Evolutionary conservation across 2,113 vertebrate genomes (phyloP).

Genomic region (Kobus ellipsiprymnus): DNA sequence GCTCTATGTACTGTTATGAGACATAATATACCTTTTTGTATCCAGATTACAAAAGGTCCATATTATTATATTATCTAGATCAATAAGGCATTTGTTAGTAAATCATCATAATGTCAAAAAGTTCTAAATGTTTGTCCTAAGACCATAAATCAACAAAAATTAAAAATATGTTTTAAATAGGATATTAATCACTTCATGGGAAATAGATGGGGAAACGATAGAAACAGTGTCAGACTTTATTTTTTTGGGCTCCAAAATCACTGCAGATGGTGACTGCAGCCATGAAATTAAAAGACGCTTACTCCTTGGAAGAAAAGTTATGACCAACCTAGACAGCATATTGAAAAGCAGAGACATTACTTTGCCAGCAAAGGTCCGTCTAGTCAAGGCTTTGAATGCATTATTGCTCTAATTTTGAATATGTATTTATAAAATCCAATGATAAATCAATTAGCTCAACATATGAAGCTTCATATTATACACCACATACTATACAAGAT

Average conservation of each 20-base stretch:
- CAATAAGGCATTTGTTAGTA: not conserved
- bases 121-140: not conserved
- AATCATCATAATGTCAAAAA: not conserved
- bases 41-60: not conserved
- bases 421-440: not conserved
- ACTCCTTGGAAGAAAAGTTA: too few relatives aligned
- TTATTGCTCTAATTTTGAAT: not conserved
- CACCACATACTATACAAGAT: not conserved
- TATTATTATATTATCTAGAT: not conserved
- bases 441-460: not conserved
- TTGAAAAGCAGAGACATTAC: too few relatives aligned
- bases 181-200: not conserved
- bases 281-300: too few relatives aligned
- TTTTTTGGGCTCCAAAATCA: too few relatives aligned
- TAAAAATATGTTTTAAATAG: not conserved
- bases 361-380: too few relatives aligned
- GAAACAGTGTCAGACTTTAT: too few relatives aligned
- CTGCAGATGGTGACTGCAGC: too few relatives aligned
- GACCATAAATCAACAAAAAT: not conserved
- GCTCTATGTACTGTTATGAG: not conserved
- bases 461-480: not conserved
- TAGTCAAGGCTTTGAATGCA: not conserved
- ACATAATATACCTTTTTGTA: not conserved
- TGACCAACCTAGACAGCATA: too few relatives aligned
- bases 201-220: too few relatives aligned